Evolutionary conservation across 2,113 vertebrate genomes (phyloP), one percentile per base, ranked within the genome.

Genomic region (Gambusia holbrooki): DNA sequence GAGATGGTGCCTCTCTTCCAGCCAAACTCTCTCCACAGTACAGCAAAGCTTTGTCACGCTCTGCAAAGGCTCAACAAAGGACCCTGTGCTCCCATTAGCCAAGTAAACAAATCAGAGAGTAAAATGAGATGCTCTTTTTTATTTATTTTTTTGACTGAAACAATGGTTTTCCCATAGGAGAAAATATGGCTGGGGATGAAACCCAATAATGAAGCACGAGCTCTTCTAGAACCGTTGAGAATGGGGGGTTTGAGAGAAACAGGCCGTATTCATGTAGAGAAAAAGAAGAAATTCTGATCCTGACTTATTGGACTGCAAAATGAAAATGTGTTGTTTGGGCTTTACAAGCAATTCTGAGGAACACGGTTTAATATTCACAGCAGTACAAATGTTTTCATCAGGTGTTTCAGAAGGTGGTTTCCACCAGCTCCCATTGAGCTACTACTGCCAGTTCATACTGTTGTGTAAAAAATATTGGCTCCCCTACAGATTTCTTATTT

Each of bases 31-130:
- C 66, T 60, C 58, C 69, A 82, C 73, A 80, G 82, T 90, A 86
- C 85, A 86, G 82, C 71, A 62, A 76, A 75, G 86, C 87, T 89
- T 86, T 84, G 89, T 92, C 88, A 92, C 73, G 85, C 89, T 91
- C 89, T n/a, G 83, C 81, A 86, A 90, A 83, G 88, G 72, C 83
- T 85, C 83, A 84, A 93, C 84, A 93, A 93, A 92, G 87, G 87
- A 91, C 81, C 83, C 77, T 72, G 79, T 74, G 68, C 89, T 90
- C 85, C 84, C 83, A 91, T 92, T 89, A 89, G 88, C 88, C 88
- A 84, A 90, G 86, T 90, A 93, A 93, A 93, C 88, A 86, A 90
- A 92, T 92, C 85, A 90, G 75, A 89, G 82, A 89, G 80, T 80
- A 85, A 91, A 93, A 94, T 91, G 86, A 91, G 87, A 89, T 78